Base-by-base conservation (phyloP, 1,140 invertebrate species). In the Formica selysi region DNA sequence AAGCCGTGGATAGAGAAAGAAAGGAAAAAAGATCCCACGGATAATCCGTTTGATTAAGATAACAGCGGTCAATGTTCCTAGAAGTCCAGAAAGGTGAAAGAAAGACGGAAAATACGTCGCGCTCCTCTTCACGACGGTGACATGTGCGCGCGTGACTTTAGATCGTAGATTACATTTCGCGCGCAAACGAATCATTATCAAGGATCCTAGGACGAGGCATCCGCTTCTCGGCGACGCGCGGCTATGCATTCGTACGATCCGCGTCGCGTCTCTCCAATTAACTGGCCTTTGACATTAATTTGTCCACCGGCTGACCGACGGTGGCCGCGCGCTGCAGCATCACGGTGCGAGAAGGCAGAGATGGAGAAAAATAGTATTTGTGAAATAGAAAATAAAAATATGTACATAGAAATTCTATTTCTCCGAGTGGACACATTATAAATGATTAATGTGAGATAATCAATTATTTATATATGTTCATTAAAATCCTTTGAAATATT, bases 281-380 rank as follows among this genome's bases (percentile, higher is more conserved):
- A 90, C 85, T 88, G 86, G 86, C 89, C 89, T 91, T 90, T 90
- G 89, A 91, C 89, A 90, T 90, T 91, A 90, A 91, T 91, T 91
- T 90, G 89, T 91, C 88, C 86, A 74, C 67, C 74, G 79, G 70
- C 76, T 87, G 88, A 87, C 76, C 80, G 81, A 87, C 88, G 86
- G 80, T 80, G 88, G 86, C 76, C 51, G 26, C 78, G 26, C 79
- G 67, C 81, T 70, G 73, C 89, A 62, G 54, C 44, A 54, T 81
- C 67, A 71, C 36, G 48, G 62, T 44, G 64, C 16, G 19, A 29
- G 73, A 71, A 65, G 57, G 16, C 4, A 61, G 62, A 73, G 29
- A 74, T 7, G 74, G 44, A 51, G 48, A 51, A 51, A 51, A 51
- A 51, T 48, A 13, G 0, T 51, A 16, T 51, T 51, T 51, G 4